Base-by-base conservation (phyloP, 2,888 invertebrate species). In the Tipula lateralis region DNA sequence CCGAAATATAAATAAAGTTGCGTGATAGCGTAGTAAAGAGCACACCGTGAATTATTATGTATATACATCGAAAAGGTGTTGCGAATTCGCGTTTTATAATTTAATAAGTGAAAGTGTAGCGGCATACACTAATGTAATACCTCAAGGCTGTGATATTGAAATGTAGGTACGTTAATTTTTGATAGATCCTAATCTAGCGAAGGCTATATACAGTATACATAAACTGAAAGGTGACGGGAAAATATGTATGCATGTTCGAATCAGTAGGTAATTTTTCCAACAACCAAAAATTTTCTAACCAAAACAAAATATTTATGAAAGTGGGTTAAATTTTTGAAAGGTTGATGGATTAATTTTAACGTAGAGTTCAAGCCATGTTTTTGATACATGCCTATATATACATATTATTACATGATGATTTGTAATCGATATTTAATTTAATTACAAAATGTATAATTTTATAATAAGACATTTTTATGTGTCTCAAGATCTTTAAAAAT, bases 371-470 rank as follows among this genome's bases (percentile, higher is more conserved):
- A 2, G 24, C 24, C 24, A 50, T 50, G 13, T 39, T 39, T 32
- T 32, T 7, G 32, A 1, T 12, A 4, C 39, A 39, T 39, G 4
- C 3, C 7, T 32, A n/a, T n/a, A 6, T 50, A 66, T 66, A 66
- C 3, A 7, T 24, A 66, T 24, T 24, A 66, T 66, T 66, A 66
- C 66, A 66, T 24, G 66, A 66, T 66, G 66, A 66, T 66, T 19
- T 66, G 66, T 66, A 66, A 66, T 66, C 66, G 66, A 66, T 66
- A 66, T 24, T 66, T 66, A 66, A 66, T 66, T 66, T 66, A 66
- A 66, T 66, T 66, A 66, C 24, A 66, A 66, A 66, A 66, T 66
- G 32, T 32, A 66, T 66, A 66, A 66, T 66, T 66, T 66, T 66
- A 24, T 66, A 66, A 66, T 24, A 66, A 66, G 66, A 66, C 66